These are phyloP conservation scores for Zootoca vivipara DNA, from an alignment of 2,113 vertebrate species.

Conservation along the genomic window DNA sequence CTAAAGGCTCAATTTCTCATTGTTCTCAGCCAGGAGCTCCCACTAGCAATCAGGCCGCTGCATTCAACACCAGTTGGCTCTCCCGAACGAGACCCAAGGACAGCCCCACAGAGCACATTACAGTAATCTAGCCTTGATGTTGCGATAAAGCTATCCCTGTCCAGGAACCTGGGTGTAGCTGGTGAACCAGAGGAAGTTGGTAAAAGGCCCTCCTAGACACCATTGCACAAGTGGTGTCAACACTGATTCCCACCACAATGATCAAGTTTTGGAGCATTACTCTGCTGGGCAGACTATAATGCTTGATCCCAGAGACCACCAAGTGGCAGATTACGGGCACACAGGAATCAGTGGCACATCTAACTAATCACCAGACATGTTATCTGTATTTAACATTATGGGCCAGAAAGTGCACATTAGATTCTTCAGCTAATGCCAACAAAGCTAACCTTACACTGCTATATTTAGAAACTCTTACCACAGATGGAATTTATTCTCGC, in stretches of 20 bases:
- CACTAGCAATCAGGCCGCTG: too few relatives aligned
- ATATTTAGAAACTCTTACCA: slow-evolving; percentile 79
- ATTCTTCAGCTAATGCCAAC: not conserved
- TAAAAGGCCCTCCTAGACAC: too few relatives aligned
- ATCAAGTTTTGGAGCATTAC: not conserved
- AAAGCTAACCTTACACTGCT: not conserved
- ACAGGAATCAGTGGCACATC: not conserved
- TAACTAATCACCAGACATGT: not conserved
- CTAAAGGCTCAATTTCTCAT: too few relatives aligned
- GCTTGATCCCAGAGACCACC: not conserved
- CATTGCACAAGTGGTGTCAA: not conserved
- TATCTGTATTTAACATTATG: not conserved
- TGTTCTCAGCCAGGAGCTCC: too few relatives aligned
- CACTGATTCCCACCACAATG: not conserved
- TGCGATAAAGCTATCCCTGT: too few relatives aligned
- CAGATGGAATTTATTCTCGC: slow-evolving; percentile 99
- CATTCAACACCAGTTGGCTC: too few relatives aligned
- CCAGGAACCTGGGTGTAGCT: too few relatives aligned
- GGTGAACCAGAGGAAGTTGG: too few relatives aligned
- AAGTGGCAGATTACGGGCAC: not conserved
- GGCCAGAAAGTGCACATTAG: not conserved
- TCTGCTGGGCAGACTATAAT: not conserved
- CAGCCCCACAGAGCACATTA: too few relatives aligned
- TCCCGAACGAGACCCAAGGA: too few relatives aligned
- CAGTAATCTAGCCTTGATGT: too few relatives aligned